Evolutionary conservation across 2,888 invertebrate species (phyloP).

Genomic region (Bugulina stolonifera): DNA sequence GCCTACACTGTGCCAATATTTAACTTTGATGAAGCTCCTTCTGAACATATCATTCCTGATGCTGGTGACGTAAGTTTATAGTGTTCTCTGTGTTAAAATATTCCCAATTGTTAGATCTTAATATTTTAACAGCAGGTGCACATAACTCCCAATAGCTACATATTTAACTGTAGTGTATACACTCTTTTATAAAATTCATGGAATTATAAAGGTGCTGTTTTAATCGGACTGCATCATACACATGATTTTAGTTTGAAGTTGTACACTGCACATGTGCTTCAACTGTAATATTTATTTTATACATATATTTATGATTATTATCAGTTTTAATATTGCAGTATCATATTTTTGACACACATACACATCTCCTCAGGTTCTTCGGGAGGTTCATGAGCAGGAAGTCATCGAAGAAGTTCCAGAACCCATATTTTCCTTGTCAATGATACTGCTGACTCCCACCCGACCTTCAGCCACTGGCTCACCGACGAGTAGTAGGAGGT

Average conservation of each 20-base stretch:
- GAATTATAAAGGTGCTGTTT: no score
- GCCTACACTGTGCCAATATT: constrained; percentile 45
- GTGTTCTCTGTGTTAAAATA: no score
- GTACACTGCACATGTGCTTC: no score
- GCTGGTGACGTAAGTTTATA: constrained; percentile 41
- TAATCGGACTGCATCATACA: no score
- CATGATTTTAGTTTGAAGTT: no score
- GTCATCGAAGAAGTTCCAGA: constrained; percentile 41
- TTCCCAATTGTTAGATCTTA: no score
- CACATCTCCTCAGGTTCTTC: constrained; percentile 36
- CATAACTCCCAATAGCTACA: no score
- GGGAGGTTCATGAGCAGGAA: constrained; percentile 42
- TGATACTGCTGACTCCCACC: constrained; percentile 40
- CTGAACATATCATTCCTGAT: constrained; percentile 39
- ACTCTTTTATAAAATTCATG: no score
- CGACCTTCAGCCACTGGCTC: neutral
- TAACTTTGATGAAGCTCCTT: constrained; percentile 43
- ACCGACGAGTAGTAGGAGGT: constrained; percentile 4
- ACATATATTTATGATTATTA: no score
- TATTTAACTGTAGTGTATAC: no score
- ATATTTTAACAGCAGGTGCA: no score
- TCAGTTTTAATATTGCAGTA: neutral
- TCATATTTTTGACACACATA: neutral
- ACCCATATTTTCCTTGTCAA: constrained; percentile 42
- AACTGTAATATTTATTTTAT: no score